phyloP scores from a whole-genome alignment of 2,888 invertebrate genomes.

The Sycophila texana region DNA sequence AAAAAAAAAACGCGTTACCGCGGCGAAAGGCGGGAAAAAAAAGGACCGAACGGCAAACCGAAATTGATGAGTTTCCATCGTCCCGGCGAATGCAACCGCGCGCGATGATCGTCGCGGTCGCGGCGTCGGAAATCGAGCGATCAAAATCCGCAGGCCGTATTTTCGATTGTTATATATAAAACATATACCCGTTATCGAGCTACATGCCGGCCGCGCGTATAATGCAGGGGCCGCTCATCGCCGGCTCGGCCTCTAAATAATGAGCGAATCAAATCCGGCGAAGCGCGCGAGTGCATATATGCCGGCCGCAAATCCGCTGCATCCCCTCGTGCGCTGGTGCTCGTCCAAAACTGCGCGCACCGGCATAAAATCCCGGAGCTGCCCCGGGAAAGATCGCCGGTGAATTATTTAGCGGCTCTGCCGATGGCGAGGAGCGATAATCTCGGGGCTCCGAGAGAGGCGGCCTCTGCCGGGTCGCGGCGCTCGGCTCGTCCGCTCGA shows the following conservation, averaged over 20 bases:
- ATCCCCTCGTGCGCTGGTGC: background rate
- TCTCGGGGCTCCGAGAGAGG: slow-evolving; percentile 34
- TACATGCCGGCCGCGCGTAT: background rate
- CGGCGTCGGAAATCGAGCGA: slow-evolving; percentile 7
- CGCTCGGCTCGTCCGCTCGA: slow-evolving; percentile 57
- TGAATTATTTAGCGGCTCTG: slow-evolving; percentile 52
- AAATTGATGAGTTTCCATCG: slow-evolving; percentile 26
- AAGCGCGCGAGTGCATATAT: background rate
- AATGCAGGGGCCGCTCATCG: slow-evolving; percentile 6
- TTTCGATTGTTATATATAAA: slow-evolving; percentile 23
- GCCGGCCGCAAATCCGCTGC: too few species aligned
- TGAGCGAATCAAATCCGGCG: slow-evolving; percentile 26
- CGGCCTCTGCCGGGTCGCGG: slow-evolving; percentile 16
- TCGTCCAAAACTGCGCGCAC: background rate
- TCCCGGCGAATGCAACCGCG: background rate
- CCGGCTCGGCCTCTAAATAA: slow-evolving; percentile 27
- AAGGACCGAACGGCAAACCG: background rate
- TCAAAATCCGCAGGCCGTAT: slow-evolving; percentile 23
- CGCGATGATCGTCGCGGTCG: background rate
- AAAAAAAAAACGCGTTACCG: background rate
- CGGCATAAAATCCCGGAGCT: slow-evolving; percentile 43
- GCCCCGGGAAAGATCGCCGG: slow-evolving; percentile 36
- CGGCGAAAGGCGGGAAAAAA: background rate
- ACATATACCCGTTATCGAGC: background rate
- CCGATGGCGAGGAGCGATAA: slow-evolving; percentile 49